These are phyloP conservation scores for Julus scanicus DNA, from an alignment of 2,888 invertebrate species.

Conservation along the genomic window DNA sequence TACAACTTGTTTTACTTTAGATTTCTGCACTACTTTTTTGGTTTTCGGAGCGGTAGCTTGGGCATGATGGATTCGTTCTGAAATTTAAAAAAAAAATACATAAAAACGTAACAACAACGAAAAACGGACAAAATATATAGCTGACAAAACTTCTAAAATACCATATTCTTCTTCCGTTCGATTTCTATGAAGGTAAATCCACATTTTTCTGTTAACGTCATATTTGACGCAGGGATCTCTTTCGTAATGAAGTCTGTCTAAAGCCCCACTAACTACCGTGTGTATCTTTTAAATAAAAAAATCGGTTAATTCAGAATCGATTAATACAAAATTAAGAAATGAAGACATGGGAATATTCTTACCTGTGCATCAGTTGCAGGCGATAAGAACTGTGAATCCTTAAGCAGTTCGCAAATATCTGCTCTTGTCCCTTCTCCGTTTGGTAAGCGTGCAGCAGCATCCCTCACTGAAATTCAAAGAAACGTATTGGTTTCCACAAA, in stretches of 20 bases:
- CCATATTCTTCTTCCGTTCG: conserved; percentile 75
- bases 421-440: conserved; percentile 94
- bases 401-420: conserved; percentile 88
- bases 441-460: conserved; percentile 91
- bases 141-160: conserved; percentile 61
- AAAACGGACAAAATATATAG: neutral
- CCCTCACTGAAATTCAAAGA: conserved; percentile 74
- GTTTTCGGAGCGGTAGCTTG: conserved; percentile 68
- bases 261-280: conserved; percentile 87
- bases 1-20: conserved; percentile 57
- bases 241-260: conserved; percentile 90
- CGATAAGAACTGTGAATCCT: conserved; percentile 76
- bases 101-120: neutral
- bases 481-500: too few species aligned
- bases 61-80: conserved; percentile 67
- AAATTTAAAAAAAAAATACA: conserved; percentile 56
- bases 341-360: neutral
- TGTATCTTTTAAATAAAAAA: conserved; percentile 70
- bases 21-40: conserved; percentile 61
- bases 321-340: neutral
- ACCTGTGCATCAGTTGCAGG: conserved; percentile 68
- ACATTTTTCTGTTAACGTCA: conserved; percentile 88
- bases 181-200: conserved; percentile 92
- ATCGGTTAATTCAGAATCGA: neutral
- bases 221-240: conserved; percentile 94